phyloP scores from a whole-genome alignment of 2,888 invertebrate genomes.

The Quadroppia sp. region DNA sequence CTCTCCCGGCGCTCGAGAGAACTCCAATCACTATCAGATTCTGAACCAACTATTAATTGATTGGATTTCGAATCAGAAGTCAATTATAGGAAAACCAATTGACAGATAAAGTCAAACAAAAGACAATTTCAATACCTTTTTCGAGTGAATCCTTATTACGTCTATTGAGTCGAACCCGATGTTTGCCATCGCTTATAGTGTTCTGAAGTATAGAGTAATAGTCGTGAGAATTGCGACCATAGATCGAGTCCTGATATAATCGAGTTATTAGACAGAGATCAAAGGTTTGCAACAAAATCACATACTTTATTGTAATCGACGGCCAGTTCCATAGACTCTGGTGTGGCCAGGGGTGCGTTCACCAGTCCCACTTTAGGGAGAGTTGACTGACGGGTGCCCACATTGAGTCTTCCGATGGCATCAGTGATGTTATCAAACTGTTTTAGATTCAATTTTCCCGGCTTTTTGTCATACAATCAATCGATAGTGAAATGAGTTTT shows the following conservation, averaged over 20 bases:
- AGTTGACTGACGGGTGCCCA: conserved; percentile 53
- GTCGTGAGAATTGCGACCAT: conserved; percentile 32
- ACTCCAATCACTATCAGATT: conserved; percentile 76
- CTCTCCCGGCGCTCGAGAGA: conserved; percentile 62
- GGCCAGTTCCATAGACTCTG: conserved; percentile 68
- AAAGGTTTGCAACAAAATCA: too few species aligned
- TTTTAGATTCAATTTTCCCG: conserved; percentile 81
- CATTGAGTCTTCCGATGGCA: conserved; percentile 61
- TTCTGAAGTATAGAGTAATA: conserved; percentile 24
- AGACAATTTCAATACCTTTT: conserved; percentile 17
- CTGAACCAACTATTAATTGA: conserved; percentile 32
- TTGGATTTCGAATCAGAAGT: background rate
- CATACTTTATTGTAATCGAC: conserved; percentile 67
- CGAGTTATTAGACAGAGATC: too few species aligned
- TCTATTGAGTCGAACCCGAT: conserved; percentile 28
- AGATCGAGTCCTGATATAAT: conserved; percentile 3
- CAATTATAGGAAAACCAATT: background rate
- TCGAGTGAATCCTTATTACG: conserved; percentile 32
- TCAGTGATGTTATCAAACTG: conserved; percentile 84
- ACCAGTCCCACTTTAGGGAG: conserved; percentile 52
- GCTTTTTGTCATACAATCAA: conserved; percentile 58
- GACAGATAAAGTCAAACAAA: background rate
- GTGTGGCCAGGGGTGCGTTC: conserved; percentile 69
- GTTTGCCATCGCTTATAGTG: conserved; percentile 32
- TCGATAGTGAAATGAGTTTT: background rate